Evolutionary conservation across 2,113 vertebrate genomes (phyloP).

Genomic region (Hypanus sabinus): DNA sequence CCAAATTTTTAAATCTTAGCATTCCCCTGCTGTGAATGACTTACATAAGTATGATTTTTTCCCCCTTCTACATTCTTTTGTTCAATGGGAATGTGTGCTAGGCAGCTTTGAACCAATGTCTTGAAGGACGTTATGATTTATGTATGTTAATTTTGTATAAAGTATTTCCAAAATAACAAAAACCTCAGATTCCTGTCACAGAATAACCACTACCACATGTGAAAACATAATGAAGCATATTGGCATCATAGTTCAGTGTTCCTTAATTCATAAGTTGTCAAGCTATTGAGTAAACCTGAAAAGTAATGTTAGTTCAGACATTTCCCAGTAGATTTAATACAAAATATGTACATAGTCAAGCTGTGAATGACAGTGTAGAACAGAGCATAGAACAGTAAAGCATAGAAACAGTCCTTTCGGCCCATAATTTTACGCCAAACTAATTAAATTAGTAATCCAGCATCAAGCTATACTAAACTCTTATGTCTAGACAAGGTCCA

Average conservation of each 20-base stretch:
- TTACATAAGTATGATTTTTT: not conserved
- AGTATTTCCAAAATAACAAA: not conserved
- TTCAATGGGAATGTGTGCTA: not conserved
- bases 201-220: not conserved
- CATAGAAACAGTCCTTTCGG: too few relatives aligned
- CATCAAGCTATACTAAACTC: too few relatives aligned
- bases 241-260: not conserved
- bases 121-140: not conserved
- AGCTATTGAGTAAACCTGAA: not conserved
- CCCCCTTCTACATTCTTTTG: not conserved
- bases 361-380: too few relatives aligned
- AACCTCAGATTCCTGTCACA: not conserved
- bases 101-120: not conserved
- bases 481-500: too few relatives aligned
- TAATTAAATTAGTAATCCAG: too few relatives aligned
- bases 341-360: too few relatives aligned
- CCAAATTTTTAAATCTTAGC: too few relatives aligned
- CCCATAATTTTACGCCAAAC: too few relatives aligned
- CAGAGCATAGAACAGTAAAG: too few relatives aligned
- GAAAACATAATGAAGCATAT: conserved; percentile 14
- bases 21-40: not conserved
- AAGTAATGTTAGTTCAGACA: not conserved
- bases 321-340: not conserved
- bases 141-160: not conserved
- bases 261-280: not conserved